A percentile compares a stretch with the other conserved stretches of the same genome.
Evolutionary conservation across 2,113 vertebrate genomes (phyloP).

Genomic region (Phylloscopus whistleri): DNA sequence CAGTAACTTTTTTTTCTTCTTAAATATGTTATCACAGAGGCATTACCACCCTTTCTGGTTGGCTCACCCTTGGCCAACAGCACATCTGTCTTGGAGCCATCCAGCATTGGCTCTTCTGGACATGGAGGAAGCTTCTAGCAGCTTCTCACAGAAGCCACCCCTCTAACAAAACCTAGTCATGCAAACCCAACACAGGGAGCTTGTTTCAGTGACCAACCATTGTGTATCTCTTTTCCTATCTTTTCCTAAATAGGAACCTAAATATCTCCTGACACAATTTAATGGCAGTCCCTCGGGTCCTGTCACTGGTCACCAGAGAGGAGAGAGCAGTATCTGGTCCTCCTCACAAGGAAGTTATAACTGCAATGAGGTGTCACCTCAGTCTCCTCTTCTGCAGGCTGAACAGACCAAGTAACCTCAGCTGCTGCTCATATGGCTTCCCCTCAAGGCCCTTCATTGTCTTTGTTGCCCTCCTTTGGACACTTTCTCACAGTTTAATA

Average conservation of each 20-base stretch:
- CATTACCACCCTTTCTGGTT: not conserved
- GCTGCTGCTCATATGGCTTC: rapidly evolving
- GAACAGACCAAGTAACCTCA: not conserved
- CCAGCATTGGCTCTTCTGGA: not conserved
- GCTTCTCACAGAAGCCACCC: no score
- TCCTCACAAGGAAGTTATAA: not conserved
- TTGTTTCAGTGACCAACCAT: no score
- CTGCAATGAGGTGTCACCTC: not conserved
- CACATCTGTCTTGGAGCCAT: not conserved
- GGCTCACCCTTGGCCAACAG: rapidly evolving
- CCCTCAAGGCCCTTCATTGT: rapidly evolving
- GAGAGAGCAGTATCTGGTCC: not conserved
- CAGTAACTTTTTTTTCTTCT: not conserved
- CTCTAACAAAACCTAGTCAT: no score
- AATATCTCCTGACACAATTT: no score
- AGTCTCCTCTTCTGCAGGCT: not conserved
- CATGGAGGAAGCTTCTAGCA: not conserved
- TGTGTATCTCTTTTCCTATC: no score
- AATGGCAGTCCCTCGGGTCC: no score
- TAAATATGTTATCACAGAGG: not conserved
- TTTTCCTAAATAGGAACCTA: no score
- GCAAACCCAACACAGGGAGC: no score
- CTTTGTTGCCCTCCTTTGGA: not conserved
- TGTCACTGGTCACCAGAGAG: no score
- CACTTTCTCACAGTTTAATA: not conserved